Percentiles rank a stretch among this genome's conserved stretches.
Conservation (phyloP, 2,113 vertebrate genomes). For the Muntiacus reevesi region DNA sequence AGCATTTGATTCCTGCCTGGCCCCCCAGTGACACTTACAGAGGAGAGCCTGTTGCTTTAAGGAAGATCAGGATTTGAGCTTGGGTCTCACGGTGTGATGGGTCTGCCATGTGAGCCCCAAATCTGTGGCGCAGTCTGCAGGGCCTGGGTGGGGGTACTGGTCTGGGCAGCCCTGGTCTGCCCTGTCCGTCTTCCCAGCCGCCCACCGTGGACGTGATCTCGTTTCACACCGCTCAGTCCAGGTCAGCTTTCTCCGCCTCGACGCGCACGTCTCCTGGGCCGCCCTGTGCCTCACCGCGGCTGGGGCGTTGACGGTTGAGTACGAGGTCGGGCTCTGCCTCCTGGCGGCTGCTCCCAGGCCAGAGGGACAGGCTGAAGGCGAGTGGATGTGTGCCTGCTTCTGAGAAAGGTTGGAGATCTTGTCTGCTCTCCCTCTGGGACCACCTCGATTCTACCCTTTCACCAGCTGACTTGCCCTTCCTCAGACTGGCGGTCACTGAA, state of each 20-base stretch:
- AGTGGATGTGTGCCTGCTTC: not conserved
- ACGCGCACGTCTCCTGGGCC: not conserved
- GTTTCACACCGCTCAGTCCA: too few relatives aligned
- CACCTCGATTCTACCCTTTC: not conserved
- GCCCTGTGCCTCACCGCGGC: not conserved
- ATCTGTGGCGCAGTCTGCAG: not conserved
- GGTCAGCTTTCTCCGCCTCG: not conserved
- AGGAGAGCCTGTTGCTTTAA: not conserved
- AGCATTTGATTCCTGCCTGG: too few relatives aligned
- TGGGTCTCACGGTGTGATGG: accelerated
- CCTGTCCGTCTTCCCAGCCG: too few relatives aligned
- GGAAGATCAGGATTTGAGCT: not conserved
- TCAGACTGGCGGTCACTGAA: not conserved
- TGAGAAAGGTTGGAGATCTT: not conserved
- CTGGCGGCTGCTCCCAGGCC: not conserved
- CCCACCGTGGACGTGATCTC: accelerated
- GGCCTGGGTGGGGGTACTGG: not conserved
- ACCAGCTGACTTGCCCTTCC: not conserved
- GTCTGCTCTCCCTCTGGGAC: not conserved
- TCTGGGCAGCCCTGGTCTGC: not conserved
- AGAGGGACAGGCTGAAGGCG: not conserved
- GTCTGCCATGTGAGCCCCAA: not conserved
- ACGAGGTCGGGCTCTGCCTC: not conserved
- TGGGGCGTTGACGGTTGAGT: not conserved
- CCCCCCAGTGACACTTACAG: not conserved